Evolutionary conservation across 2,113 vertebrate genomes (phyloP).

Genomic region (Chamaea fasciata): DNA sequence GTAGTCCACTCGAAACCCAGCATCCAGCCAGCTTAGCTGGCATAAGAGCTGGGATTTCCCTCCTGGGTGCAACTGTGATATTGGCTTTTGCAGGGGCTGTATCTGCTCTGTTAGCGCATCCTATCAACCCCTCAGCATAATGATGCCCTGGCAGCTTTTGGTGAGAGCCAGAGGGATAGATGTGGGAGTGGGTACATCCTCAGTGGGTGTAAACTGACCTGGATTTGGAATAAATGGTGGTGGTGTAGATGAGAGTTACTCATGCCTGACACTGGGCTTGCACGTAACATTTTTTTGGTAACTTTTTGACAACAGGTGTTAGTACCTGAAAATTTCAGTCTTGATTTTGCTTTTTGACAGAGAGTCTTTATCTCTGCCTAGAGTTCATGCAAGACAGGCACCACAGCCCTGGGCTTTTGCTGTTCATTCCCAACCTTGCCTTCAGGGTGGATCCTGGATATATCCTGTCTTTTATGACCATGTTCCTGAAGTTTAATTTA

Average conservation of each 20-base stretch:
- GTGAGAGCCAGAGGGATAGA: neutral
- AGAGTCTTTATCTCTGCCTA: neutral
- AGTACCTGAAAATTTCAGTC: neutral
- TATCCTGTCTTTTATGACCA: neutral
- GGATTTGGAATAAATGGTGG: neutral
- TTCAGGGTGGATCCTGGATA: neutral
- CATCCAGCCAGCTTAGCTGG: neutral
- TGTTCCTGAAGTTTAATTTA: neutral
- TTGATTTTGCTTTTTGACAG: neutral
- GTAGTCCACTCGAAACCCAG: neutral
- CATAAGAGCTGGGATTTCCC: neutral
- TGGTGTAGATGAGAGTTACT: neutral
- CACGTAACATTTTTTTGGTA: neutral
- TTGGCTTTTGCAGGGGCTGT: neutral
- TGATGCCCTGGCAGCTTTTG: neutral
- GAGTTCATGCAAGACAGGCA: neutral
- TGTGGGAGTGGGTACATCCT: neutral
- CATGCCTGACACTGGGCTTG: neutral
- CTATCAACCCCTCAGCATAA: neutral
- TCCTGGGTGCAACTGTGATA: neutral
- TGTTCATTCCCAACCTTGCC: neutral
- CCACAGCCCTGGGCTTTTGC: neutral
- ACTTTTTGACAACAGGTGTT: neutral
- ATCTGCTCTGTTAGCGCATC: neutral
- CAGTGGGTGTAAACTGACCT: neutral